These are phyloP conservation scores for Uloborus plumipes DNA, from an alignment of 2,888 invertebrate species.

Conservation along the genomic window DNA sequence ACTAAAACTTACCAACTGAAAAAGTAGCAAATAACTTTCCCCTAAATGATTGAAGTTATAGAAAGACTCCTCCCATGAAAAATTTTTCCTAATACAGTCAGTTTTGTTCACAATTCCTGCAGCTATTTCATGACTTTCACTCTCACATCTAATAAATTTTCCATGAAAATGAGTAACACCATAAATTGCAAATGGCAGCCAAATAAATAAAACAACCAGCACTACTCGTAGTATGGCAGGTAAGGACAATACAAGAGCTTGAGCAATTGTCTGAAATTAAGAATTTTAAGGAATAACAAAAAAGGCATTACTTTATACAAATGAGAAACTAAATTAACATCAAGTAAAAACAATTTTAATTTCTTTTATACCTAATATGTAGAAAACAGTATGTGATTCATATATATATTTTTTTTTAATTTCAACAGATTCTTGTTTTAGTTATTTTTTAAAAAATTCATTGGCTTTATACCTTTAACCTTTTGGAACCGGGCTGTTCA, in stretches of 20 bases:
- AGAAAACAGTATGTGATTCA: no score
- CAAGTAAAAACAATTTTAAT: no score
- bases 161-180: conserved; percentile 38
- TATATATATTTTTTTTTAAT: no score
- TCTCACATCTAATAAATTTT: conserved; percentile 26
- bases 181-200: conserved; percentile 51
- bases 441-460: no score
- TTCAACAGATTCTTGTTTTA: no score
- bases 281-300: not conserved
- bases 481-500: no score
- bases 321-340: no score
- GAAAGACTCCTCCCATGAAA: conserved; percentile 23
- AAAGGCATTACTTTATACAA: no score
- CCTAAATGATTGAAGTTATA: conserved; percentile 53
- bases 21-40: conserved; percentile 42
- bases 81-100: conserved; percentile 26
- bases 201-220: conserved; percentile 33
- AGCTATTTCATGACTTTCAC: not conserved
- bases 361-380: no score
- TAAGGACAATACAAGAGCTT: conserved; percentile 35
- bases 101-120: conserved; percentile 2
- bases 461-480: no score
- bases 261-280: conserved; percentile 12
- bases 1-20: conserved; percentile 28
- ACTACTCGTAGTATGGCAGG: conserved; percentile 30